phyloP scores from a whole-genome alignment of 1,140 invertebrate species.

The Drosophila azteca region DNA sequence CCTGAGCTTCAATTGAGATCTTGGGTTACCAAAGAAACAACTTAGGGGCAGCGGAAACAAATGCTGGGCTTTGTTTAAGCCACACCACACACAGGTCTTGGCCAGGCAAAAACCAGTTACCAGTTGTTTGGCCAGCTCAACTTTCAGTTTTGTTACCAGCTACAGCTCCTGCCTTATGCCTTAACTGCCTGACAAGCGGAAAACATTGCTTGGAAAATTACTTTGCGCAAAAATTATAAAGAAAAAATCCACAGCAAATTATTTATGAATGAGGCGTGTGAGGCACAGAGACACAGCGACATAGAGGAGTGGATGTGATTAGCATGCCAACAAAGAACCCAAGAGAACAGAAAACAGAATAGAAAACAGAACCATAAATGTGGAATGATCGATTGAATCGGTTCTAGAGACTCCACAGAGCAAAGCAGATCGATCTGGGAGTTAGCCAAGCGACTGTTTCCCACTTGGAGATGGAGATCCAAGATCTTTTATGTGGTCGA shows the following conservation, averaged over 20 bases:
- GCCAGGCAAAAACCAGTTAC: constrained; percentile 31
- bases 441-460: constrained; percentile 32
- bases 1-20: constrained; percentile 34
- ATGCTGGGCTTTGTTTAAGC: constrained; percentile 42
- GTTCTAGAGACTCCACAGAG: too few species aligned
- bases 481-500: constrained; percentile 19
- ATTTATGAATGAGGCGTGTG: constrained; percentile 54
- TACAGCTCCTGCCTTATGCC: constrained; percentile 16
- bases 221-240: constrained; percentile 34
- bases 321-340: constrained; percentile 32
- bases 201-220: constrained; percentile 46
- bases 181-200: constrained; percentile 52
- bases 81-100: not conserved
- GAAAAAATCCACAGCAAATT: constrained; percentile 59
- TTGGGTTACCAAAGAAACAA: constrained; percentile 27
- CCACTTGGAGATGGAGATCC: constrained; percentile 10
- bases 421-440: constrained; percentile 1
- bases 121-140: constrained; percentile 50
- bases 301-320: constrained; percentile 33
- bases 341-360: constrained; percentile 7
- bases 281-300: constrained; percentile 7
- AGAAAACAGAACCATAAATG: not conserved
- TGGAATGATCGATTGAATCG: too few species aligned
- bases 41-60: constrained; percentile 31
- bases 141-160: constrained; percentile 46